These are phyloP conservation scores for Acinonyx jubatus DNA, from an alignment of 2,113 vertebrate genomes.

Conservation along the genomic window DNA sequence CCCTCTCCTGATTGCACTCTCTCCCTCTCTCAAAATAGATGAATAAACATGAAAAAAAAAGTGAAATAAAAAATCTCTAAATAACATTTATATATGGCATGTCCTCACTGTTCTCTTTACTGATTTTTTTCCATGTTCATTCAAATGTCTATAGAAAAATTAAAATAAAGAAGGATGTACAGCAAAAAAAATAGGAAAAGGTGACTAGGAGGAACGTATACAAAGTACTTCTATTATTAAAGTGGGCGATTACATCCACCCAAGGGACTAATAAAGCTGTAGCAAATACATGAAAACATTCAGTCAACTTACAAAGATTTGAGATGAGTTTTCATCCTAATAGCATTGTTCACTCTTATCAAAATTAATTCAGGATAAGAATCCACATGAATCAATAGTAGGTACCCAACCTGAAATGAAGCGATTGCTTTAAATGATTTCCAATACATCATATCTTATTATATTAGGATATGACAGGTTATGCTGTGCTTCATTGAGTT, in stretches of 20 bases:
- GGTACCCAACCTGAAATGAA: conserved; percentile 51
- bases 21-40: no score
- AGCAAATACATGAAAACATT: neutral
- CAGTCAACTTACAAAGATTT: neutral
- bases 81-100: neutral
- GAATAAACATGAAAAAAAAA: no score
- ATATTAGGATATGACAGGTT: conserved; percentile 70
- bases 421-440: conserved; percentile 62
- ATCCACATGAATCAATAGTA: conserved; percentile 58
- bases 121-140: neutral
- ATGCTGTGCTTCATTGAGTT: conserved; percentile 73
- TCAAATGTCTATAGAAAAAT: conserved; percentile 13
- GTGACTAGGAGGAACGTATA: neutral
- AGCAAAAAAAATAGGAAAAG: neutral
- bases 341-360: conserved; percentile 26
- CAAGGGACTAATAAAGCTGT: conserved; percentile 16
- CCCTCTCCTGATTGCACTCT: no score
- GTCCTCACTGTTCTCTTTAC: neutral
- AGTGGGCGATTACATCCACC: neutral
- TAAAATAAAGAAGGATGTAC: neutral
- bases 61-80: neutral
- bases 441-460: conserved; percentile 63
- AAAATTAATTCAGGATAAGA: conserved; percentile 64
- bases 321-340: neutral
- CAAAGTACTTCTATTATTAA: neutral